Evolutionary conservation across 37 sponge, comb jelly and placozoan species (phyloP), one percentile per base, ranked within the genome.

Genomic region (Mnemiopsis leidyi): DNA sequence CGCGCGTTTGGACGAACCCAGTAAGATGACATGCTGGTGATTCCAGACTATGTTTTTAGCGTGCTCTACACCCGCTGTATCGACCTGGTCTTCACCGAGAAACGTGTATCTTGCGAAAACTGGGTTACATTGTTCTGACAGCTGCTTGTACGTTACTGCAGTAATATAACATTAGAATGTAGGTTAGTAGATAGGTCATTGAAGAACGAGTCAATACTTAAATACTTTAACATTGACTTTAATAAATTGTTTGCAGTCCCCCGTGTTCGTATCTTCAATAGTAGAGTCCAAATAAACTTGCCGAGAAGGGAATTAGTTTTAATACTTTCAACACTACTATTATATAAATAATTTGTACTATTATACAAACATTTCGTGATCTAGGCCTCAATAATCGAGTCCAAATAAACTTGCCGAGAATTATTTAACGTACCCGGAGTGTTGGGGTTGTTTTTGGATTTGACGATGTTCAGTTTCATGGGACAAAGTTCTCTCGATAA

Each of bases 1-100:
- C n/a, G n/a, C n/a, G n/a, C n/a, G n/a, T n/a, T n/a, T n/a, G n/a
- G 94, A 61, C 38, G 83, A 94, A 48, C 97, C 96, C 68, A 97
- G 93, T 3, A 97, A 94, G 20, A 96, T 39, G 35, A 96, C 96
- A 30, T 92, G 88, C 23, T 82, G 77, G 39, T 94, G 92, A 0
- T 95, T 69, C 95, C 96, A 97, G 16, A 20, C 35, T 21, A 95
- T n/a, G 35, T 33, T n/a, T 13, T 40, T 25, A 40, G 37, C 92
- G 26, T 95, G 95, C 0, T 96, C 94, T 16, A 39, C 31, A 2
- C 94, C 93, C 1, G 48, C 16, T 32, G 95, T 95, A 5, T 76
- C 33, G 61, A 93, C 38, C 7, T 67, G 0, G 25, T 95, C 92
- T n/a, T 92, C 85, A 23, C 82, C 67, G 31, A 92, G 39, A 73